Percentiles rank a stretch among this genome's conserved stretches.
Evolutionary conservation across 2,888 invertebrate species (phyloP).

Genomic region (Zaprionus obscuricornis): DNA sequence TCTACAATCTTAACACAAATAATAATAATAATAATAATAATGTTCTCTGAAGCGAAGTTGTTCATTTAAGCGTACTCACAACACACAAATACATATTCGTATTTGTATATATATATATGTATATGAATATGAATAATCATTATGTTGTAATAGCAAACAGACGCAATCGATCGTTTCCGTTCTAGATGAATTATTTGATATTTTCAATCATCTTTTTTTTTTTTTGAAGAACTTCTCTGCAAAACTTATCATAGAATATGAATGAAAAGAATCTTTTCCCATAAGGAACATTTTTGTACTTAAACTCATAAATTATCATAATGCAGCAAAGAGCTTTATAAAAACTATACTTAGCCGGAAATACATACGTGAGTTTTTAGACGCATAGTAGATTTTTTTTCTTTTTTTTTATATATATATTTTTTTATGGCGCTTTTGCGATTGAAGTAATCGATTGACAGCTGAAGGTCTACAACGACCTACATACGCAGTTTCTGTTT

Average conservation of each 20-base stretch:
- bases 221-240: too few species aligned
- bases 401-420: too few species aligned
- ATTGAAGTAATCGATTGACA: slow-evolving; percentile 50
- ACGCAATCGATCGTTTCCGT: slow-evolving; percentile 25
- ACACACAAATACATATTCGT: slow-evolving; percentile 5
- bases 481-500: slow-evolving; percentile 50
- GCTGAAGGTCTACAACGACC: slow-evolving; percentile 59
- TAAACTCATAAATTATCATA: too few species aligned
- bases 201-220: too few species aligned
- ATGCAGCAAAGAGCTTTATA: too few species aligned
- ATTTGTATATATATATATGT: slow-evolving; percentile 4
- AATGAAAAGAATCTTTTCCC: too few species aligned
- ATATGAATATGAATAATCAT: slow-evolving; percentile 13
- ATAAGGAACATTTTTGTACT: too few species aligned
- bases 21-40: slow-evolving; percentile 7
- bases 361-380: slow-evolving; percentile 28
- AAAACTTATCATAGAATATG: too few species aligned
- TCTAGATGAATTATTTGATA: slow-evolving; percentile 15
- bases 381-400: too few species aligned
- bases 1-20: not conserved
- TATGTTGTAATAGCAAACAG: slow-evolving; percentile 14
- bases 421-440: slow-evolving; percentile 3
- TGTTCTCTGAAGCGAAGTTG: slow-evolving; percentile 6
- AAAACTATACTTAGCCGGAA: too few species aligned
- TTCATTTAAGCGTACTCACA: too few species aligned